These are phyloP conservation scores for Ctenosaura bakeri DNA, from an alignment of 2,797 vertebrate species.

Conservation along the genomic window DNA sequence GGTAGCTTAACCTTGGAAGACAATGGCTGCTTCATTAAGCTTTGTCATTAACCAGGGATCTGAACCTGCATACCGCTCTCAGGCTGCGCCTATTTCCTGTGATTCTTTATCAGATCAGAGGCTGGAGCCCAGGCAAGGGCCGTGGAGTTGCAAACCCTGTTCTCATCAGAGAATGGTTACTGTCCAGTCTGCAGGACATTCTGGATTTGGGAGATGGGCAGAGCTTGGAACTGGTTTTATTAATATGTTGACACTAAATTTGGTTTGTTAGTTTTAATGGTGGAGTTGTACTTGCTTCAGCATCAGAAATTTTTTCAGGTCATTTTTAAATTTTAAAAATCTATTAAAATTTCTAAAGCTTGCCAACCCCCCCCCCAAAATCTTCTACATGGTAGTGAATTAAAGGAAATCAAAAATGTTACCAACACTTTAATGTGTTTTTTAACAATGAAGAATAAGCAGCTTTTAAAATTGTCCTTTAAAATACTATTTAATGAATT, in stretches of 20 bases:
- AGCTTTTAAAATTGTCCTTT: too few relatives aligned
- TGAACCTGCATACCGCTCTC: not conserved
- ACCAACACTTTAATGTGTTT: not conserved
- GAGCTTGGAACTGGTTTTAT: not conserved
- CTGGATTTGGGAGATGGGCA: not conserved
- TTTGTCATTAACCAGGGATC: not conserved
- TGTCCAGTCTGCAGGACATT: not conserved
- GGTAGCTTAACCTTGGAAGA: not conserved
- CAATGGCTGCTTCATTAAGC: not conserved
- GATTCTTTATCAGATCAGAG: not conserved
- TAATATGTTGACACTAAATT: not conserved
- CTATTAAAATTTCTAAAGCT: not conserved
- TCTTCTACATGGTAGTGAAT: too few relatives aligned
- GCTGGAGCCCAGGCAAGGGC: not conserved
- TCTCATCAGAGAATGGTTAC: not conserved
- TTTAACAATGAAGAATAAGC: not conserved
- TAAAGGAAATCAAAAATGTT: not conserved
- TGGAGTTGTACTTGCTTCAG: not conserved
- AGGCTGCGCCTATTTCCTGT: not conserved
- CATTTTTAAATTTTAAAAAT: not conserved
- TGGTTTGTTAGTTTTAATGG: too few relatives aligned
- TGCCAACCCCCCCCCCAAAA: not conserved
- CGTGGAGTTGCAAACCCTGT: not conserved
- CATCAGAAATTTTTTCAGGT: not conserved
- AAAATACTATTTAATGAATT: not conserved